Evolutionary conservation across 2,797 vertebrate genomes (phyloP).

Genomic region (Hoplostethus atlanticus): DNA sequence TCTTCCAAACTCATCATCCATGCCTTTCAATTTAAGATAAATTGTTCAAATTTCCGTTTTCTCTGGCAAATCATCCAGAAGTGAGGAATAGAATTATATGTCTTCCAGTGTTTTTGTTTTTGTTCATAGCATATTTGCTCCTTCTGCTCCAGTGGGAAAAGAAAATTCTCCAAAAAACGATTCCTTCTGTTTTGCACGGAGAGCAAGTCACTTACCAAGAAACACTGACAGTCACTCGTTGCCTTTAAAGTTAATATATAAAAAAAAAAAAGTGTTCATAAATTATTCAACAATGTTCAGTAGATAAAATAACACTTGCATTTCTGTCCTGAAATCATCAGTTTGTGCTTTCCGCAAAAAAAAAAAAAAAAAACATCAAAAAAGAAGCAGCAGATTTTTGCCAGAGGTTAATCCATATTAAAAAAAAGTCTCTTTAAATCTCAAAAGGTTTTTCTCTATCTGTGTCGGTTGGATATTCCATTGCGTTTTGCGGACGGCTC

Average conservation of each 20-base stretch:
- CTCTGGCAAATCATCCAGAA: constrained; percentile 54
- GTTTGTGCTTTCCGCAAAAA: constrained; percentile 86
- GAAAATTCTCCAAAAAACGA: constrained; percentile 45
- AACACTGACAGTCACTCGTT: constrained; percentile 67
- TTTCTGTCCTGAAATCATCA: constrained; percentile 82
- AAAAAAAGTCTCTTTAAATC: constrained; percentile 63
- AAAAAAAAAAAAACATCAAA: constrained; percentile 62
- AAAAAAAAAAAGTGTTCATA: constrained; percentile 80
- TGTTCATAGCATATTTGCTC: constrained; percentile 67
- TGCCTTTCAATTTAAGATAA: constrained; percentile 48
- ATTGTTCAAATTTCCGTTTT: constrained; percentile 61
- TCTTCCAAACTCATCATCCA: constrained; percentile 53
- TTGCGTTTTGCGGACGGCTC: constrained; percentile 90
- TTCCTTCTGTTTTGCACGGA: constrained; percentile 60
- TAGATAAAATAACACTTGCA: constrained; percentile 85
- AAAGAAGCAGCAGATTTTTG: constrained; percentile 86
- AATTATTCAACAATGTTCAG: constrained; percentile 85
- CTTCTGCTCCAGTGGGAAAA: constrained; percentile 69
- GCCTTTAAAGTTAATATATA: constrained; percentile 76
- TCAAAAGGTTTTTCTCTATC: constrained; percentile 82
- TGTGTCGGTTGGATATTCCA: constrained; percentile 88
- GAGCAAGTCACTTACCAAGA: constrained; percentile 63
- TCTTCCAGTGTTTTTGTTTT: constrained; percentile 76
- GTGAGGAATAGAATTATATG: constrained; percentile 46
- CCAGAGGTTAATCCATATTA: constrained; percentile 79